phyloP scores from a whole-genome alignment of 2,888 invertebrate genomes.

The Lasioglossum leucozonium region DNA sequence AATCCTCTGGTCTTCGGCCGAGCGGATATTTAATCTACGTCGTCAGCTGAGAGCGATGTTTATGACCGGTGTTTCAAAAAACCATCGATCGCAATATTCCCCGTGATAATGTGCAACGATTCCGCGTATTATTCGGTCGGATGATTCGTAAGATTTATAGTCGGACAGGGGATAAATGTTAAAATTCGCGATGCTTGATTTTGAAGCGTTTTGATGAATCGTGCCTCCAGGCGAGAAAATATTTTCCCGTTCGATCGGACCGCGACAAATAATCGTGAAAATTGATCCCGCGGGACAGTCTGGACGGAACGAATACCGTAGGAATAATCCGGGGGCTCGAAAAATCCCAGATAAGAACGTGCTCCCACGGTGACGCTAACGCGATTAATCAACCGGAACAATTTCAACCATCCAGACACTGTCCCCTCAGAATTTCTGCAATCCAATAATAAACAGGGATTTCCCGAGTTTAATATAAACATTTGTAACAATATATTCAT shows the following conservation, averaged over 20 bases:
- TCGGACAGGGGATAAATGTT: conserved; percentile 67
- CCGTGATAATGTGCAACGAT: conserved; percentile 55
- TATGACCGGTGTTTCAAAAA: conserved; percentile 43
- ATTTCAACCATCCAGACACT: background rate
- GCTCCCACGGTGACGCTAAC: background rate
- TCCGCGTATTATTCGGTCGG: conserved; percentile 45
- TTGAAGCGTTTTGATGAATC: conserved; percentile 61
- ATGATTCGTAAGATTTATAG: conserved; percentile 64
- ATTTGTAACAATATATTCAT: background rate
- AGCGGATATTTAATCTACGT: conserved; percentile 57
- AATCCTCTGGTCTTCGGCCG: conserved; percentile 8
- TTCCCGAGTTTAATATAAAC: background rate
- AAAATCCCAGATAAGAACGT: conserved; percentile 17
- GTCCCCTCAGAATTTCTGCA: background rate
- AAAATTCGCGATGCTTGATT: conserved; percentile 68
- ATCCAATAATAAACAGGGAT: background rate
- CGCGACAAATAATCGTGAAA: conserved; percentile 53
- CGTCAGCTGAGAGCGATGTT: conserved; percentile 38
- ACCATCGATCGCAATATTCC: conserved; percentile 60
- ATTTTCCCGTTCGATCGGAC: conserved; percentile 29
- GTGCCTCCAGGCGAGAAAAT: conserved; percentile 34
- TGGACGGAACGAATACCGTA: background rate
- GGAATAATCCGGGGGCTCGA: conserved; percentile 11
- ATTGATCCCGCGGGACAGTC: conserved; percentile 24
- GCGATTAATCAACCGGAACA: background rate